Percentiles rank a stretch among this genome's conserved stretches.
Conservation (phyloP, 1,140 invertebrate species). For the Trichonephila inaurata region DNA sequence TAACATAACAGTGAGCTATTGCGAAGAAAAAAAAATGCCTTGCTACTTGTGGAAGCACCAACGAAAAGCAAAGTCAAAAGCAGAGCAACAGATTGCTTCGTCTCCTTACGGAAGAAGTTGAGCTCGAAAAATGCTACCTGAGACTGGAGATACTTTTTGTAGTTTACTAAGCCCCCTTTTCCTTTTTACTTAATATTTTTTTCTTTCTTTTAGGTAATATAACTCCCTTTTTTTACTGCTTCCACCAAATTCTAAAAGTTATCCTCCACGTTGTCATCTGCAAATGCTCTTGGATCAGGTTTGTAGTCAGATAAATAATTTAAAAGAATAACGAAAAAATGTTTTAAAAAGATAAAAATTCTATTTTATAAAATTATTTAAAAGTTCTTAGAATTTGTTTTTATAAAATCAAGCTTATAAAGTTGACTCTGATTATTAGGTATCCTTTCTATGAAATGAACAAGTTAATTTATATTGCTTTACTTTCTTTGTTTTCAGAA, state of each 20-base stretch:
- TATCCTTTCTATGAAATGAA: too few species aligned
- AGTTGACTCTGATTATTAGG: too few species aligned
- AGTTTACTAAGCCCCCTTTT: background rate
- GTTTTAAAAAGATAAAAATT: too few species aligned
- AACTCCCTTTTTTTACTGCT: background rate
- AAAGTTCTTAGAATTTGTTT: too few species aligned
- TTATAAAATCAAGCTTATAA: too few species aligned
- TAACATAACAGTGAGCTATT: conserved; percentile 32
- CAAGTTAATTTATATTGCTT: too few species aligned
- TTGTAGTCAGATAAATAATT: background rate
- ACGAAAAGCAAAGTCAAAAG: background rate
- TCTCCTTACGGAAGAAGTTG: conserved; percentile 18
- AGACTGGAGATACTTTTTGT: background rate
- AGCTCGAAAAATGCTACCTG: conserved; percentile 31
- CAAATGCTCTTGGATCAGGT: conserved; percentile 41
- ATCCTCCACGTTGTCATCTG: background rate
- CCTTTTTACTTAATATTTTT: background rate
- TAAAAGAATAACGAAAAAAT: background rate
- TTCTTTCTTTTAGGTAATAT: background rate
- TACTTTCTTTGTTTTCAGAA: too few species aligned
- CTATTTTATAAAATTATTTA: too few species aligned
- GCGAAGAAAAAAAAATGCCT: background rate
- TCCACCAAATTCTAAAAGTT: background rate
- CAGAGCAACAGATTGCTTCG: background rate
- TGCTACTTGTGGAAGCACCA: background rate